These are phyloP conservation scores for Acanthococcus lagerstroemiae DNA, from an alignment of 2,888 invertebrate species.

Conservation along the genomic window DNA sequence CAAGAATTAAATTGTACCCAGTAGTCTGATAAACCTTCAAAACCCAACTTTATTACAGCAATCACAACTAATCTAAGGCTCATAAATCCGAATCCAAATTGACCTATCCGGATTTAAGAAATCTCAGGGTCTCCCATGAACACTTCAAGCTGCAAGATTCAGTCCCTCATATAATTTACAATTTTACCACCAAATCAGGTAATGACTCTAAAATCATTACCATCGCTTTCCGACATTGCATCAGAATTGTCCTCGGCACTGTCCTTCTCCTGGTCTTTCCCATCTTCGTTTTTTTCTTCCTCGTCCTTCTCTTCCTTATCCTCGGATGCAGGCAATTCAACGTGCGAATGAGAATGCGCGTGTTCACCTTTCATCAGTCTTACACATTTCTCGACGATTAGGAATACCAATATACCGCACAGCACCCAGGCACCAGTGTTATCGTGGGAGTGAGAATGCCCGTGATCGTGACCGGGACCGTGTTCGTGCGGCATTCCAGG, in stretches of 20 bases:
- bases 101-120: no score
- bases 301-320: conserved; percentile 33
- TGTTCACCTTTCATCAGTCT: conserved; percentile 75
- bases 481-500: conserved; percentile 39
- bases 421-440: conserved; percentile 93
- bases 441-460: conserved; percentile 44
- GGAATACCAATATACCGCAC: conserved; percentile 82
- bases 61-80: no score
- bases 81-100: no score
- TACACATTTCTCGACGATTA: conserved; percentile 87
- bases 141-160: background rate
- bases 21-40: no score
- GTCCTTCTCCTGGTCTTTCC: conserved; percentile 32
- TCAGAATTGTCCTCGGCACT: conserved; percentile 13
- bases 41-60: no score
- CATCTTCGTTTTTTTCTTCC: conserved; percentile 41
- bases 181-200: no score
- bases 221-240: conserved; percentile 15
- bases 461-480: conserved; percentile 40
- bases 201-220: background rate
- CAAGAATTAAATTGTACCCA: no score
- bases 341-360: conserved; percentile 56
- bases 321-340: conserved; percentile 42
- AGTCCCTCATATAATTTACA: no score
- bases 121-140: background rate